Conservation (phyloP, 1,140 invertebrate species). For the Gonatopus flavifemur region DNA sequence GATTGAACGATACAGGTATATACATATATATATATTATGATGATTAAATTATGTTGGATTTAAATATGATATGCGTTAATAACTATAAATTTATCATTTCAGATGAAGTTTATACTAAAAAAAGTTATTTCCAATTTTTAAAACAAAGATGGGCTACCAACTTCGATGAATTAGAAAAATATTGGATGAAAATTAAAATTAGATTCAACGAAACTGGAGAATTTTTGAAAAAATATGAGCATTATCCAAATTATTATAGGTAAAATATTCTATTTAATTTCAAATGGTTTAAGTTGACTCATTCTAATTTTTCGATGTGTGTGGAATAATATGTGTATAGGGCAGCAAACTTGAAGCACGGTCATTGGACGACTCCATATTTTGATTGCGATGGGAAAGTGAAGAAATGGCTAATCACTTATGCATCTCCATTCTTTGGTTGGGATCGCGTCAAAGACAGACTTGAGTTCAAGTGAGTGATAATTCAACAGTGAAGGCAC, state of each 20-base stretch:
- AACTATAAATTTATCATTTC: constrained; percentile 31
- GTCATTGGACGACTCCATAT: constrained; percentile 90
- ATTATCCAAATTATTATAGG: constrained; percentile 86
- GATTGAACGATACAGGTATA: constrained; percentile 74
- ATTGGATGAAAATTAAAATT: constrained; percentile 89
- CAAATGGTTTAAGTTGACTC: neutral
- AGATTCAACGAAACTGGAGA: constrained; percentile 85
- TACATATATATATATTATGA: too few relatives aligned
- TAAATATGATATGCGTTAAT: neutral
- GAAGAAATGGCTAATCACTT: constrained; percentile 94
- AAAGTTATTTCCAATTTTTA: constrained; percentile 82
- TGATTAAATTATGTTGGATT: constrained; percentile 6
- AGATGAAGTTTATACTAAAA: constrained; percentile 81
- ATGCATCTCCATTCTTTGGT: constrained; percentile 95
- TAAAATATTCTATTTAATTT: constrained; percentile 36
- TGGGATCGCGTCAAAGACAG: constrained; percentile 89
- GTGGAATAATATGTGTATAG: constrained; percentile 47
- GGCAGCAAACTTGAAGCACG: constrained; percentile 83
- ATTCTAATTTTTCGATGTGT: neutral
- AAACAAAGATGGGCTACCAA: constrained; percentile 94
- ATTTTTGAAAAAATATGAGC: constrained; percentile 81
- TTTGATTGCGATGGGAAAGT: constrained; percentile 92
- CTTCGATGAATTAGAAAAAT: constrained; percentile 89
- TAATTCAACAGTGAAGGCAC: neutral
- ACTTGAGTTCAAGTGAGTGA: constrained; percentile 91